phyloP scores from a whole-genome alignment of 2,797 vertebrate species.

The Ficedula albicollis region DNA sequence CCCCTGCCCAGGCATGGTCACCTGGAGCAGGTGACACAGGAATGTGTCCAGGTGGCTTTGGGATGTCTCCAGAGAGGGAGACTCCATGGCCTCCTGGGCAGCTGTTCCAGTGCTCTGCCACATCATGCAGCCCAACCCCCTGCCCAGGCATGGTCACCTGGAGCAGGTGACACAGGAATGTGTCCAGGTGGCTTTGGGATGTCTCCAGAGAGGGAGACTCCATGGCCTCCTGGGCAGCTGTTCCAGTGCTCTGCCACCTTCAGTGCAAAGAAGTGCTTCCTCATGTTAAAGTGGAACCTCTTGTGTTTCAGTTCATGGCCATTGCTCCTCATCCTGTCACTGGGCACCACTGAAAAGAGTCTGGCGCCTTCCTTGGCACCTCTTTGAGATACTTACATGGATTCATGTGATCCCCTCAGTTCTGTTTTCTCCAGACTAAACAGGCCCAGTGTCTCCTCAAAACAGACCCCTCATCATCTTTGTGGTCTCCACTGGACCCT shows the following conservation, averaged over 20 bases:
- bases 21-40: not conserved
- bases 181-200: not conserved
- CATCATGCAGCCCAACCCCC: not conserved
- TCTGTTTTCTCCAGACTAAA: not conserved
- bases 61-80: not conserved
- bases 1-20: not conserved
- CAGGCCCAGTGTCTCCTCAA: not conserved
- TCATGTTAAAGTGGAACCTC: not conserved
- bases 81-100: not conserved
- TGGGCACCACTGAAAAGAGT: not conserved
- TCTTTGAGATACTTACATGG: not conserved
- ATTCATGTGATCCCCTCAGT: not conserved
- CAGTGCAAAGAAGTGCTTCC: rapidly evolving
- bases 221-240: not conserved
- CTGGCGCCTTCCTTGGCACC: not conserved
- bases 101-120: not conserved
- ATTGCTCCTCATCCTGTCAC: not conserved
- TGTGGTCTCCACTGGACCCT: not conserved
- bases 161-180: not conserved
- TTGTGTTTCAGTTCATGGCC: not conserved
- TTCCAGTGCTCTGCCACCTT: not conserved
- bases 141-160: not conserved
- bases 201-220: not conserved
- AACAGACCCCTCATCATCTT: not conserved
- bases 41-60: not conserved